These are phyloP conservation scores for Sussaba pulchella DNA, from an alignment of 2,888 invertebrate species.

Conservation along the genomic window DNA sequence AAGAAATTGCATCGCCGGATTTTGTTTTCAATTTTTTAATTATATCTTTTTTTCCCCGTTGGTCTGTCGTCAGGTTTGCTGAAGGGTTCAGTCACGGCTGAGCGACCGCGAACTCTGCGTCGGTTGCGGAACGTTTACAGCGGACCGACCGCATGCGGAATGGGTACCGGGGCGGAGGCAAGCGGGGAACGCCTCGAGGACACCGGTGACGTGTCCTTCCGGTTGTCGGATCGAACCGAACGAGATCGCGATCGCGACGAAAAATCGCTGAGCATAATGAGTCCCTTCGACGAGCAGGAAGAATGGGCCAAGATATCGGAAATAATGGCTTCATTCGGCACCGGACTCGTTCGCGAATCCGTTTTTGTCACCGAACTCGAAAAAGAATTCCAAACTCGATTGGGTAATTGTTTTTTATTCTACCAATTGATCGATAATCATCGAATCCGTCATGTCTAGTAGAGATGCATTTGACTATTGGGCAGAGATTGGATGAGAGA, in stretches of 20 bases:
- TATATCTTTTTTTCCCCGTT: slow-evolving; percentile 12
- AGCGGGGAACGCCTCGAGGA: slow-evolving; percentile 82
- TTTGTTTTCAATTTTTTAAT: not conserved
- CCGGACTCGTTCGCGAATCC: slow-evolving; percentile 91
- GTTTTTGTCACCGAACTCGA: slow-evolving; percentile 92
- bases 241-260: slow-evolving; percentile 82
- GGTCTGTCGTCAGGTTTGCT: slow-evolving; percentile 88
- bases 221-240: slow-evolving; percentile 81
- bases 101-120: slow-evolving; percentile 91
- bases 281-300: slow-evolving; percentile 96
- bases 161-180: slow-evolving; percentile 83
- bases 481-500: too few species aligned
- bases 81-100: slow-evolving; percentile 92
- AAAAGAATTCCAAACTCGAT: slow-evolving; percentile 91
- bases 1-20: too few species aligned
- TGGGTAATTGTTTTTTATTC: slow-evolving; percentile 85
- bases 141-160: slow-evolving; percentile 83
- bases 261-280: slow-evolving; percentile 88
- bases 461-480: slow-evolving; percentile 3
- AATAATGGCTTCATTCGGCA: slow-evolving; percentile 97
- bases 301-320: slow-evolving; percentile 99
- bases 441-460: too few species aligned
- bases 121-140: slow-evolving; percentile 90
- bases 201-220: slow-evolving; percentile 81
- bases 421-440: too few species aligned